Conservation (phyloP, 2,113 vertebrate genomes). For the Mus pahari region DNA sequence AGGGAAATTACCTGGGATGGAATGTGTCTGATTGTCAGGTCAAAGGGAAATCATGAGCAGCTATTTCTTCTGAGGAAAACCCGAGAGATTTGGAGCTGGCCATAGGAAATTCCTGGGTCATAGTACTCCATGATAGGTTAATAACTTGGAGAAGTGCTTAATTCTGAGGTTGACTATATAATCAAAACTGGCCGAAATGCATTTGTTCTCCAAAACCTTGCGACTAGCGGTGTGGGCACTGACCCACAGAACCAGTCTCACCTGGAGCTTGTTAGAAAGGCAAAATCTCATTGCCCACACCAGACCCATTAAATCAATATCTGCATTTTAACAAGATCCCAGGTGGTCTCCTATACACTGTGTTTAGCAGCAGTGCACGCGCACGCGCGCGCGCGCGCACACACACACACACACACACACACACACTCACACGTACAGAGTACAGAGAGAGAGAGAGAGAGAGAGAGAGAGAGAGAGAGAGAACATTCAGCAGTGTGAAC, state of each 20-base stretch:
- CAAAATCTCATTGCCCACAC: background rate
- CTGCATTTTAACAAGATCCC: constrained; percentile 55
- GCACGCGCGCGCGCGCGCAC: background rate
- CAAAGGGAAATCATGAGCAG: constrained; percentile 52
- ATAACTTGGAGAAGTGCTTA: constrained; percentile 74
- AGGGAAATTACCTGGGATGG: constrained; percentile 42
- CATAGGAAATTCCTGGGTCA: constrained; percentile 72
- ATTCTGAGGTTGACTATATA: constrained; percentile 53
- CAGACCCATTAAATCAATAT: constrained; percentile 19
- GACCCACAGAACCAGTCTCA: background rate
- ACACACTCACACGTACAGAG: no score
- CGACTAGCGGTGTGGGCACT: background rate
- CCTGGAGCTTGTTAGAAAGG: constrained; percentile 26
- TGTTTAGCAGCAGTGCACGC: background rate
- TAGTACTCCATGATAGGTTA: constrained; percentile 67
- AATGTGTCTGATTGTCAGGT: constrained; percentile 56
- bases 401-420: background rate
- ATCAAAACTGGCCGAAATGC: constrained; percentile 65
- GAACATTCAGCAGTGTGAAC: background rate
- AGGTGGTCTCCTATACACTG: background rate
- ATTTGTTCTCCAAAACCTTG: constrained; percentile 61
- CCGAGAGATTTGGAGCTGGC: constrained; percentile 65
- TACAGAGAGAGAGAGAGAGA: no score
- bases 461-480: no score
- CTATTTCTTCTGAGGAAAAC: constrained; percentile 66